Evolutionary conservation across 1,140 invertebrate genomes (phyloP).

Genomic region (Conopomorpha cramerella): DNA sequence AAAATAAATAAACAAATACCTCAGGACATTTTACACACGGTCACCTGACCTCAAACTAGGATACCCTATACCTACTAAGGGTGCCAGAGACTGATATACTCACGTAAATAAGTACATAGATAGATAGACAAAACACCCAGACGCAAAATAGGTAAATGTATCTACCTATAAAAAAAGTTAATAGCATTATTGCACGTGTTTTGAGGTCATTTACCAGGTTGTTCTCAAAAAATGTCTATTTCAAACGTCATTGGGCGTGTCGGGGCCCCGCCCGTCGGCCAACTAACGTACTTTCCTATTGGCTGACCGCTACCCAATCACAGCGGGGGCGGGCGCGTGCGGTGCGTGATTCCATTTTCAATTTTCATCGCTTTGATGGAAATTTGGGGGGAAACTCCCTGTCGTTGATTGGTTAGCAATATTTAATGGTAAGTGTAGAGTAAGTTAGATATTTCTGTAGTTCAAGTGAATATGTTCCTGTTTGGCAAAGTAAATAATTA

Average conservation of each 20-base stretch:
- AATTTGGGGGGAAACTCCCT: neutral
- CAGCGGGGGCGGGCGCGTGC: constrained; percentile 21
- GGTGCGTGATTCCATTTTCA: constrained; percentile 5
- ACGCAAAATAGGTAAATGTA: neutral
- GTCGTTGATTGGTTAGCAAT: no score
- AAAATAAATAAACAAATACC: no score
- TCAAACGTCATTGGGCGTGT: constrained; percentile 40
- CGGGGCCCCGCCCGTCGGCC: constrained; percentile 14
- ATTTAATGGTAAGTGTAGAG: no score
- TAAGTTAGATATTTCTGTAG: neutral
- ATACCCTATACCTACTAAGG: no score
- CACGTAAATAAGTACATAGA: neutral
- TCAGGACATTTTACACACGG: no score
- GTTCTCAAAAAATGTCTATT: constrained; percentile 47
- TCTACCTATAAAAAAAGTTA: no score
- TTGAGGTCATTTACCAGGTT: no score
- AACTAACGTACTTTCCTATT: constrained; percentile 22
- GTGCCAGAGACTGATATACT: no score
- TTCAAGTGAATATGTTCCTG: neutral
- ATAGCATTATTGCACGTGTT: no score
- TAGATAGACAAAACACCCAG: neutral
- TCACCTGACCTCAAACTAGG: no score
- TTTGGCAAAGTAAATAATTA: neutral
- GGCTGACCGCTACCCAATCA: constrained; percentile 31
- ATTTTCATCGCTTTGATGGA: neutral